phyloP scores from a whole-genome alignment of 2,888 invertebrate genomes.

The Drosophila bunnanda region DNA sequence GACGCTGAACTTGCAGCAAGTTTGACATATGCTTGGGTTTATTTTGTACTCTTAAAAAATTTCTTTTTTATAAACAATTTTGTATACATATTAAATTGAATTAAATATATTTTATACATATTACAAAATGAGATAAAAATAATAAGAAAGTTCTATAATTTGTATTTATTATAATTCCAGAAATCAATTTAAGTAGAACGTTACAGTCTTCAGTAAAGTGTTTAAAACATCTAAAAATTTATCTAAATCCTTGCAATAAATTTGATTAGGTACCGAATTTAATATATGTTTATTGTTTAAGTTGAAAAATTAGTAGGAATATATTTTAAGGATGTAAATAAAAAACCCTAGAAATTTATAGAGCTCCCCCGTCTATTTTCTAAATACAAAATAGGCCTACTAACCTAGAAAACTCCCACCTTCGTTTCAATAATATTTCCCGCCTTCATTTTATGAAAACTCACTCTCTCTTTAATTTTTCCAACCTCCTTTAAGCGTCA shows the following conservation, averaged over 20 bases:
- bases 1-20: constrained; percentile 24
- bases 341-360: not conserved
- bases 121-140: too few species aligned
- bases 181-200: too few species aligned
- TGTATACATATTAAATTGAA: too few species aligned
- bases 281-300: not conserved
- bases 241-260: too few species aligned
- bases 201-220: too few species aligned
- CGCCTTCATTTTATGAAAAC: not conserved
- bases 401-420: not conserved
- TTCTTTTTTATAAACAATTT: too few species aligned
- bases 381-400: not conserved
- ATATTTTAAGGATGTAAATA: not conserved
- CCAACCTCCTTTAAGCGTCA: constrained; percentile 3
- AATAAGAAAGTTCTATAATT: too few species aligned
- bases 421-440: too few species aligned
- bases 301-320: not conserved
- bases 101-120: too few species aligned
- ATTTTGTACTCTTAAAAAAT: not conserved
- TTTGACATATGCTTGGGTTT: not conserved
- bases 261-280: not conserved
- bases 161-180: too few species aligned
- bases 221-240: too few species aligned
- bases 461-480: not conserved
- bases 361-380: not conserved